phyloP scores from a whole-genome alignment of 2,113 vertebrate genomes.

The Uria lomvia region DNA sequence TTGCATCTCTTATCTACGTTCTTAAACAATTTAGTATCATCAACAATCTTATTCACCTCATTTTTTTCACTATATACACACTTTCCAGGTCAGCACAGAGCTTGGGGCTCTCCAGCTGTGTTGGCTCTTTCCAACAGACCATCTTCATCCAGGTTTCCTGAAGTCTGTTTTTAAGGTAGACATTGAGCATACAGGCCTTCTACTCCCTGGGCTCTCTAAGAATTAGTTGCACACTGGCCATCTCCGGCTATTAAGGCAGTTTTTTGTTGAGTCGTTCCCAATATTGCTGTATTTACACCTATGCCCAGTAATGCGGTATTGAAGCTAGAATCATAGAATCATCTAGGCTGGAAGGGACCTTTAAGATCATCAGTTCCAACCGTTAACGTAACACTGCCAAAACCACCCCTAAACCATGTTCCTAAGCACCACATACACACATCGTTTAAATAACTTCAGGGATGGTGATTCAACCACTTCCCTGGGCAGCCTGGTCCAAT shows the following conservation, averaged over 20 bases:
- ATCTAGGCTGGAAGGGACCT: not conserved
- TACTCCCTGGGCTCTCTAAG: not conserved
- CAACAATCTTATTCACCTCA: accelerated
- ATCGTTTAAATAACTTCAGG: not conserved
- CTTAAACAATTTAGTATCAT: not conserved
- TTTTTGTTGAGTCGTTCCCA: not conserved
- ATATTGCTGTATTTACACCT: not conserved
- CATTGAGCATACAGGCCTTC: not conserved
- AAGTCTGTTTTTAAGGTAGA: not conserved
- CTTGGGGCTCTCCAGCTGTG: not conserved
- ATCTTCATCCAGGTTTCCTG: not conserved
- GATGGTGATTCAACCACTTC: not conserved
- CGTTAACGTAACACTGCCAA: not conserved
- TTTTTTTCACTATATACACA: accelerated
- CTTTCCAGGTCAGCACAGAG: not conserved
- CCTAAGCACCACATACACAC: not conserved
- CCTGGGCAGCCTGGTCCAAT: not conserved
- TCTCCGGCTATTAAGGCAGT: not conserved
- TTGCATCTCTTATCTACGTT: not conserved
- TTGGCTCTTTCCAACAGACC: not conserved
- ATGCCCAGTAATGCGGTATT: not conserved
- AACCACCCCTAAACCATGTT: not conserved
- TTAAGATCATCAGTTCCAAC: not conserved
- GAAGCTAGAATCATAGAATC: not conserved
- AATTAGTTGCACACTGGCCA: not conserved